Base-by-base conservation (phyloP, 2,797 vertebrate species). In the Sciurus vulgaris region DNA sequence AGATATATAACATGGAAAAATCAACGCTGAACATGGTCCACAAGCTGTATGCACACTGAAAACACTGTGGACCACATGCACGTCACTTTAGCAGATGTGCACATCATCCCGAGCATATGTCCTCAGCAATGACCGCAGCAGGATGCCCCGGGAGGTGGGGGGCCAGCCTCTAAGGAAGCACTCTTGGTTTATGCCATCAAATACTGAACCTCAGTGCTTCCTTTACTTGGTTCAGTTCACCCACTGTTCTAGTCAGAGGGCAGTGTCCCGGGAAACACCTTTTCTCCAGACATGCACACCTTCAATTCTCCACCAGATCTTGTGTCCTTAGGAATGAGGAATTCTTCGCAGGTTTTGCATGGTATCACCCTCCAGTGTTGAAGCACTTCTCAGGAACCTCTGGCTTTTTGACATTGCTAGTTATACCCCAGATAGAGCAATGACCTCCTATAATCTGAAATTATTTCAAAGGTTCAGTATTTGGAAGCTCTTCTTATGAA, bases 401-500 rank as follows among this genome's bases (percentile, higher is more conserved):
- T 61, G 28, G 38, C n/a, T 77, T 86, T 67, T 65, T 76, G 24
- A 70, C 10, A 2, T 87, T 83, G 8, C n/a, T 56, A 35, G 11
- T 93, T 61, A 5, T 5, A 11, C 30, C 12, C 28, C 59, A 69
- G 69, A 51, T 44, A 61, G 12, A 61, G 74, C 44, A 81, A 30
- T 13, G 28, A 74, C 86, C 70, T 82, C 93, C 76, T 67, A 14
- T 49, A 81, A 91, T 41, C 3, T 77, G 65, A 74, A 94, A 49
- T 49, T 17, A 78, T 85, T 89, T 85, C 79, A 89, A 51, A 65
- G 5, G 15, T 56, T 96, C 14, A 24, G 20, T 76, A 72, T 59
- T 86, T 86, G 28, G 47, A 93, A 87, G 41, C 38, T 41, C 15
- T 89, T 84, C n/a, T 73, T 86, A 7, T 76, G n/a, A 69, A 83